A percentile compares a stretch with the other conserved stretches of the same genome.
phyloP scores from a whole-genome alignment of 1,140 invertebrate genomes.

The Drosophila nasuta region DNA sequence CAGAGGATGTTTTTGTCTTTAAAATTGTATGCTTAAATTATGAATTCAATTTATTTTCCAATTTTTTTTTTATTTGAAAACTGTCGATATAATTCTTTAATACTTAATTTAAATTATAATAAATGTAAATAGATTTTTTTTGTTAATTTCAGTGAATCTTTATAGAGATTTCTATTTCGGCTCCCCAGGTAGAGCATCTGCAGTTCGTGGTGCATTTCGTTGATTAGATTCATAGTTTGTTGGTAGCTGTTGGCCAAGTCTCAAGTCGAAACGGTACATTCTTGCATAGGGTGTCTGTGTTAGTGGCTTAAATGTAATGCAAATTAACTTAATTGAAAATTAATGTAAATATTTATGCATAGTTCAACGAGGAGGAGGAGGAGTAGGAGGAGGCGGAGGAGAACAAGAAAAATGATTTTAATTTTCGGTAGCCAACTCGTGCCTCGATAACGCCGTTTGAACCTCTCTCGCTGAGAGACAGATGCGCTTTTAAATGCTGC shows the following conservation, averaged over 20 bases:
- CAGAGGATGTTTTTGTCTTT: no score
- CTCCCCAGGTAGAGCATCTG: constrained; percentile 2
- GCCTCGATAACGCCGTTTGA: constrained; percentile 40
- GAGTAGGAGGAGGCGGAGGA: neutral
- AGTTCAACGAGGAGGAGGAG: neutral
- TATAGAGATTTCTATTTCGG: no score
- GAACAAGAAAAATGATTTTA: constrained; percentile 43
- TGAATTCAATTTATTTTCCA: no score
- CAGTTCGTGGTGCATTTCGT: neutral
- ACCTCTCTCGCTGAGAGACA: constrained; percentile 31
- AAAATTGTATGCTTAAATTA: no score
- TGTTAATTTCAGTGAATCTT: no score
- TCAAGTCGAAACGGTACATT: constrained; percentile 38
- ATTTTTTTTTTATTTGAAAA: no score
- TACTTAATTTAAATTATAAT: no score
- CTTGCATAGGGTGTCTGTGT: constrained; percentile 33
- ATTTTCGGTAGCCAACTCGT: constrained; percentile 69
- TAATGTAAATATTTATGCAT: constrained; percentile 75
- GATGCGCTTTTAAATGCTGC: constrained; percentile 73
- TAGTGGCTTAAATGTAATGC: constrained; percentile 58
- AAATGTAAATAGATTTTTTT: no score
- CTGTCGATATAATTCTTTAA: no score
- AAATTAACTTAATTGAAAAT: constrained; percentile 79
- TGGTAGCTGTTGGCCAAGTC: neutral
- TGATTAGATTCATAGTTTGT: neutral